Conservation (phyloP, 1,140 invertebrate species). For the Olivierus martensii region DNA sequence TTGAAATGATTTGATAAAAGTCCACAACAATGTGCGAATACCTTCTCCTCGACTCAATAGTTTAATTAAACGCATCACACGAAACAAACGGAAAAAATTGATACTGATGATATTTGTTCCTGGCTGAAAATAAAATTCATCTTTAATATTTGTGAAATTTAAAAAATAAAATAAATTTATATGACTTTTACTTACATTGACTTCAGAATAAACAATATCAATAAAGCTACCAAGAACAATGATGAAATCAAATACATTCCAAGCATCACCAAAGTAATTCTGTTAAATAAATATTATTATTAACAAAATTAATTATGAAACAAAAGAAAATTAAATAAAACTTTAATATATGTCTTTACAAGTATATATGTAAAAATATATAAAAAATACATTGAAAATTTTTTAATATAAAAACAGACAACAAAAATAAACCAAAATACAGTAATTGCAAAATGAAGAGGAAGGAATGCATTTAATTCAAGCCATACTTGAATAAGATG, state of each 20-base stretch:
- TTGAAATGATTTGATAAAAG: slow-evolving; percentile 96
- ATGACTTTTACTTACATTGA: slow-evolving; percentile 28
- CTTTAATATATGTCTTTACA: too few relatives aligned
- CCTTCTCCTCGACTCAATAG: slow-evolving; percentile 92
- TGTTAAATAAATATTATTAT: slow-evolving; percentile 29
- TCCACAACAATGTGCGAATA: slow-evolving; percentile 96
- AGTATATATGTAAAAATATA: too few relatives aligned
- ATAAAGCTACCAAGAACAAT: slow-evolving; percentile 98
- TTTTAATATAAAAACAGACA: too few relatives aligned
- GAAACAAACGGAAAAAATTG: slow-evolving; percentile 98
- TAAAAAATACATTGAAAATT: too few relatives aligned
- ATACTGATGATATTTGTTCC: slow-evolving; percentile 86
- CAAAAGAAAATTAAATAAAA: too few relatives aligned
- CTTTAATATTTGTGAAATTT: not conserved
- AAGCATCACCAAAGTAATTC: slow-evolving; percentile 99
- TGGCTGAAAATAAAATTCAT: slow-evolving; percentile 33
- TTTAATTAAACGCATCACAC: slow-evolving; percentile 97
- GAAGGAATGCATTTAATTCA: too few relatives aligned
- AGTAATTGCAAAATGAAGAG: too few relatives aligned
- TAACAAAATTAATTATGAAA: too few relatives aligned
- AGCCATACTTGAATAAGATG: too few relatives aligned
- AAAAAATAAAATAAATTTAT: not conserved
- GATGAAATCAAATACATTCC: slow-evolving; percentile 99
- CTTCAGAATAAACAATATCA: slow-evolving; percentile 93
- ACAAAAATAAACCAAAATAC: too few relatives aligned